Evolutionary conservation across 2,113 vertebrate genomes (phyloP).

Genomic region (Greenwoodochromis staneri): DNA sequence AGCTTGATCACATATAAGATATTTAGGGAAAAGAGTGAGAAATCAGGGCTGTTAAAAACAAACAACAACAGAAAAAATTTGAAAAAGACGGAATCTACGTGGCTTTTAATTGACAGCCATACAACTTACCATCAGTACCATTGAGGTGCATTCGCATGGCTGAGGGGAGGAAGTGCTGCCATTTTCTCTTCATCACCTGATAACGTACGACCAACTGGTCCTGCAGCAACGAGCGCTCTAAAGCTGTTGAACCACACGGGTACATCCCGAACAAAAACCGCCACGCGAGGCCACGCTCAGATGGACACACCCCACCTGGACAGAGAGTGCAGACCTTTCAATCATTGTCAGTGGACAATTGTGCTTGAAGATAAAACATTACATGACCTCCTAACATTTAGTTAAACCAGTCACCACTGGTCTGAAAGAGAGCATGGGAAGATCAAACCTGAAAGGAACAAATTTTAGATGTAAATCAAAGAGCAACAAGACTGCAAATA

Average conservation of each 20-base stretch:
- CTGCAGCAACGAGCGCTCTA: conserved; percentile 69
- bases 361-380: neutral
- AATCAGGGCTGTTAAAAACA: neutral
- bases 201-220: conserved; percentile 70
- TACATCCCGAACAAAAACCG: conserved; percentile 77
- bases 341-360: neutral
- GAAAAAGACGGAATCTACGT: neutral
- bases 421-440: neutral
- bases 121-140: conserved; percentile 69
- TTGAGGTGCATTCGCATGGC: conserved; percentile 59
- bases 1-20: conserved; percentile 27
- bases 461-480: neutral
- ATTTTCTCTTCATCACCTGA: conserved; percentile 72
- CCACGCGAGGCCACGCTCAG: conserved; percentile 69
- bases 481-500: neutral
- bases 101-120: neutral
- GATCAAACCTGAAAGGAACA: neutral
- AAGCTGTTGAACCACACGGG: conserved; percentile 70
- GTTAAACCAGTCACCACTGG: neutral
- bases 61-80: neutral
- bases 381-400: neutral
- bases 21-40: neutral
- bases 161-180: conserved; percentile 68
- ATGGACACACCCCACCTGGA: conserved; percentile 62
- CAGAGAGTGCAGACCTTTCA: neutral